These are phyloP conservation scores for Tiaroga cobitis DNA, from an alignment of 2,797 vertebrate species.

Conservation along the genomic window DNA sequence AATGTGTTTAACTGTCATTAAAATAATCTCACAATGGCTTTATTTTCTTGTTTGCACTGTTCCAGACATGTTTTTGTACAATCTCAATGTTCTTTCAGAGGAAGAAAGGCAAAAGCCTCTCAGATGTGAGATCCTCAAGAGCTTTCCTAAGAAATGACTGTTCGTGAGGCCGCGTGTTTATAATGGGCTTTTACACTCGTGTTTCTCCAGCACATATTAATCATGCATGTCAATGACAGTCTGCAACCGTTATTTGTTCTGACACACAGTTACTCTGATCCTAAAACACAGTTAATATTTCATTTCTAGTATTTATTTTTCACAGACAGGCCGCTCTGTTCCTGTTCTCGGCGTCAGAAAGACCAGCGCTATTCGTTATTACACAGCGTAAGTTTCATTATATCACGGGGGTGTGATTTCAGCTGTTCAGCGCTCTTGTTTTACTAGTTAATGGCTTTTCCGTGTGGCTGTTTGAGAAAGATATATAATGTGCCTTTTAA, in stretches of 20 bases:
- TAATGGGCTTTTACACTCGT: not conserved
- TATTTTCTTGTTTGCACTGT: not conserved
- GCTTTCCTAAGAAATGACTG: not conserved
- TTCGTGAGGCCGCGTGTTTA: not conserved
- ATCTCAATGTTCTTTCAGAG: not conserved
- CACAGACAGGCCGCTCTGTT: not conserved
- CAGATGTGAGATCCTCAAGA: not conserved
- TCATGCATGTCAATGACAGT: constrained; percentile 2
- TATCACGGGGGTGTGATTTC: not conserved
- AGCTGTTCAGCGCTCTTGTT: constrained; percentile 1
- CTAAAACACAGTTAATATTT: constrained; percentile 25
- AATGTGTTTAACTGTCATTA: not conserved
- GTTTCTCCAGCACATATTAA: constrained; percentile 29
- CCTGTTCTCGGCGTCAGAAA: not conserved
- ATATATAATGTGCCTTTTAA: constrained; percentile 27
- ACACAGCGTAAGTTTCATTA: not conserved
- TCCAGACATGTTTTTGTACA: not conserved
- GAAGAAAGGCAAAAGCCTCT: not conserved
- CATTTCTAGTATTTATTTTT: not conserved
- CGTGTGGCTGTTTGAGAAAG: constrained; percentile 7
- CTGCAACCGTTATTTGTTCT: not conserved
- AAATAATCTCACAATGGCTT: no score
- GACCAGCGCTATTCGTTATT: not conserved
- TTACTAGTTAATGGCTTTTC: constrained; percentile 32
- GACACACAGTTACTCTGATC: constrained; percentile 7